Percentiles rank a stretch among this genome's conserved stretches.
Conservation (phyloP, 2,113 vertebrate genomes). For the Brachyistius frenatus region DNA sequence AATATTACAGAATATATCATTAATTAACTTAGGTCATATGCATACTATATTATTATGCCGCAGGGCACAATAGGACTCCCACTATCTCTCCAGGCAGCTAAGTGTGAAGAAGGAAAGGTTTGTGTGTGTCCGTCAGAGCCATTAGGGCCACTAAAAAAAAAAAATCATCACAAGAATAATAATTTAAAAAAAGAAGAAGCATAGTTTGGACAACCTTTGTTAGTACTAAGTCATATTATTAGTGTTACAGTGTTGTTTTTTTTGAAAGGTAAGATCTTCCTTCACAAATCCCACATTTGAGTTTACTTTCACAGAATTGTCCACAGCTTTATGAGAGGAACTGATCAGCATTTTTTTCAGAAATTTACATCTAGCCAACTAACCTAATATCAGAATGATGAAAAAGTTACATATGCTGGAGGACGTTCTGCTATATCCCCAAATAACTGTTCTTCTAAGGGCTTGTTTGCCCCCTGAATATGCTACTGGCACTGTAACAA, state of each 20-base stretch:
- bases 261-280: background rate
- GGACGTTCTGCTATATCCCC: slow-evolving; percentile 19
- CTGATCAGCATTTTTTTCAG: background rate
- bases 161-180: slow-evolving; percentile 18
- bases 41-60: slow-evolving; percentile 63
- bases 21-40: slow-evolving; percentile 78
- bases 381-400: background rate
- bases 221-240: slow-evolving; percentile 6
- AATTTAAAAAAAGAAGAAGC: background rate
- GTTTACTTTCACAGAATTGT: background rate
- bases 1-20: slow-evolving; percentile 76
- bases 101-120: slow-evolving; percentile 56
- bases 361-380: background rate
- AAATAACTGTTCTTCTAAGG: slow-evolving; percentile 33
- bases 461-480: slow-evolving; percentile 62
- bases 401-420: slow-evolving; percentile 5
- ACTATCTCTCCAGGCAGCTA: slow-evolving; percentile 59
- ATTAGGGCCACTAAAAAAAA: slow-evolving; percentile 37
- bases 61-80: slow-evolving; percentile 54
- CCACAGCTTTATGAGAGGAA: background rate
- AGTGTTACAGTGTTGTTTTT: background rate
- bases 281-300: background rate
- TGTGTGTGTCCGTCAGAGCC: slow-evolving; percentile 24
- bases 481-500: slow-evolving; percentile 47
- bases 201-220: slow-evolving; percentile 19